These are phyloP conservation scores for Melanotus villosus DNA, from an alignment of 2,888 invertebrate genomes.

Conservation along the genomic window DNA sequence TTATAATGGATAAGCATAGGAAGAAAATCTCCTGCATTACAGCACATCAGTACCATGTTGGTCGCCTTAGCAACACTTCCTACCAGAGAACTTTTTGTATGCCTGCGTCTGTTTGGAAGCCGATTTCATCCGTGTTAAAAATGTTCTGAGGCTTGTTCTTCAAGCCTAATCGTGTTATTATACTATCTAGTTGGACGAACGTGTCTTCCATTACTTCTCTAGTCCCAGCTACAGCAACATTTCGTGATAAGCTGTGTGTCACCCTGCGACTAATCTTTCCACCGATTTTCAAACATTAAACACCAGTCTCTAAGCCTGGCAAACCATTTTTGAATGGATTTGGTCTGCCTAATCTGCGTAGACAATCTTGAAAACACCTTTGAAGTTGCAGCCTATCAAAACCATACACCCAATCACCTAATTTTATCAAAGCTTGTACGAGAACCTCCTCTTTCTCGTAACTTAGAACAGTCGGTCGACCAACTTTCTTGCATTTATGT, in stretches of 20 bases:
- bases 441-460: slow-evolving; percentile 34
- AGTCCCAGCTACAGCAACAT: slow-evolving; percentile 34
- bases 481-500: too few relatives aligned
- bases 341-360: slow-evolving; percentile 25
- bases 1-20: slow-evolving; percentile 48
- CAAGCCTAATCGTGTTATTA: slow-evolving; percentile 18
- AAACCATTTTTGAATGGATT: slow-evolving; percentile 47
- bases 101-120: slow-evolving; percentile 49
- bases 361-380: slow-evolving; percentile 41
- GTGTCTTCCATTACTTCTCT: slow-evolving; percentile 36
- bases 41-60: slow-evolving; percentile 45
- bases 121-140: slow-evolving; percentile 44
- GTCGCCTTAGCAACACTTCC: slow-evolving; percentile 43
- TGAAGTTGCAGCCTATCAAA: slow-evolving; percentile 40
- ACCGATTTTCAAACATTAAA: slow-evolving; percentile 37
- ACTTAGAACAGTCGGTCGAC: slow-evolving; percentile 32
- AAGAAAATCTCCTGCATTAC: slow-evolving; percentile 45
- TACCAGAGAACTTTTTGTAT: slow-evolving; percentile 42
- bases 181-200: slow-evolving; percentile 35
- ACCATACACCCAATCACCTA: slow-evolving; percentile 45
- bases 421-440: slow-evolving; percentile 38
- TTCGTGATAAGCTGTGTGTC: slow-evolving; percentile 41
- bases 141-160: slow-evolving; percentile 45
- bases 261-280: slow-evolving; percentile 36
- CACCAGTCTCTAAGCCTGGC: slow-evolving; percentile 44